Evolutionary conservation across 2,888 invertebrate genomes (phyloP).

Genomic region (Ferrisia virgata): DNA sequence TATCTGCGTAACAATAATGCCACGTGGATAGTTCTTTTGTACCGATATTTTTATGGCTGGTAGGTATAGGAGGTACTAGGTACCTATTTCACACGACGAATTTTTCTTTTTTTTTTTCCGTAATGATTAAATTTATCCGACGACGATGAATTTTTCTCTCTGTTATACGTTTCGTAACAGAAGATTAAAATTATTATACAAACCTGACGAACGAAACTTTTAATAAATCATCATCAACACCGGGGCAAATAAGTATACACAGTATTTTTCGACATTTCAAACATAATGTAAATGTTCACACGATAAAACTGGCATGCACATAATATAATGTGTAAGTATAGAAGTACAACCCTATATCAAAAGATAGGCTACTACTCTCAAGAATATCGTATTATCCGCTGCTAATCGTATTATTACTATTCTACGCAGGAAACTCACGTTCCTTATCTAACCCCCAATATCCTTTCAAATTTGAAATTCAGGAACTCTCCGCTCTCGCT

Average conservation of each 20-base stretch:
- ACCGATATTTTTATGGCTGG: too few species aligned
- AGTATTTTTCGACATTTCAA: not conserved
- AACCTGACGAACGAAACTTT: not conserved
- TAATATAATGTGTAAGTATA: not conserved
- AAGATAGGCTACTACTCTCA: slow-evolving; percentile 5
- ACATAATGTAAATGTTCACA: slow-evolving; percentile 23
- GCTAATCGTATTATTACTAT: slow-evolving; percentile 30
- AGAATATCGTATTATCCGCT: slow-evolving; percentile 18
- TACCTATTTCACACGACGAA: not conserved
- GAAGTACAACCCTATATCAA: not conserved
- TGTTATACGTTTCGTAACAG: too few species aligned
- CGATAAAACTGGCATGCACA: not conserved
- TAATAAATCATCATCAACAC: slow-evolving; percentile 20
- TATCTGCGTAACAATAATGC: not conserved
- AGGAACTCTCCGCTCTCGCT: slow-evolving; percentile 15
- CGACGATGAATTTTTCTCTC: too few species aligned
- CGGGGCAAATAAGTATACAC: too few species aligned
- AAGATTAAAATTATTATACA: too few species aligned
- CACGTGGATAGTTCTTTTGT: not conserved
- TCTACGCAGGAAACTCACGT: slow-evolving; percentile 27
- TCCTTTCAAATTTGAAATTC: slow-evolving; percentile 28
- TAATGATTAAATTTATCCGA: not conserved
- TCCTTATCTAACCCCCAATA: slow-evolving; percentile 30
- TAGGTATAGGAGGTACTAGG: too few species aligned
- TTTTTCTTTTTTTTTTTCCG: not conserved